Percentiles rank a stretch among this genome's conserved stretches.
These are phyloP conservation scores for Melanerpes formicivorus DNA, from an alignment of 2,113 vertebrate species.

Conservation along the genomic window DNA sequence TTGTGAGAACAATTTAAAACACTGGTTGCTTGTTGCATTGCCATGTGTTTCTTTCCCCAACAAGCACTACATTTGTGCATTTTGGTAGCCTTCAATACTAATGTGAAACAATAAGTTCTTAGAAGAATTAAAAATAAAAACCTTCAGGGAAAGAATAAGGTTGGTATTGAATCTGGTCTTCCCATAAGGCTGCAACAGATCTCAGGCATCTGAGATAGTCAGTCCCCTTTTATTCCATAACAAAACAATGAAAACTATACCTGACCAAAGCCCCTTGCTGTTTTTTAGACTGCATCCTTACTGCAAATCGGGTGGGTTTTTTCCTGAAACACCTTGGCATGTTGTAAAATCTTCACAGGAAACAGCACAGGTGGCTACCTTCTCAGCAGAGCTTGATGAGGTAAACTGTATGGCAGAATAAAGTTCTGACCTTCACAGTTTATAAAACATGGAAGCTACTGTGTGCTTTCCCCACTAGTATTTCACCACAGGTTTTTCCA, in stretches of 20 bases:
- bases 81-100: background rate
- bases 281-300: background rate
- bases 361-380: background rate
- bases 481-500: slow-evolving; percentile 42
- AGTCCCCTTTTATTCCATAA: background rate
- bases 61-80: background rate
- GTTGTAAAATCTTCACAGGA: background rate
- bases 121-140: background rate
- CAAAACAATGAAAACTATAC: background rate
- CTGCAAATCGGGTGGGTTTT: background rate
- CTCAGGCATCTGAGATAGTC: background rate
- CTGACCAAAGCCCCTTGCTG: background rate
- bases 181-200: background rate
- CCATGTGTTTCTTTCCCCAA: background rate
- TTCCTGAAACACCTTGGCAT: background rate
- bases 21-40: background rate
- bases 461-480: background rate
- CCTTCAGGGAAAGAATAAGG: background rate
- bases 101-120: background rate
- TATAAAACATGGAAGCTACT: background rate
- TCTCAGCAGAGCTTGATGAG: background rate
- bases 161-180: background rate
- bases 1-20: background rate
- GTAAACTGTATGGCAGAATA: background rate
- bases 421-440: slow-evolving; percentile 10